These are phyloP conservation scores for Heteromurus nitidus DNA, from an alignment of 2,888 invertebrate genomes.

Conservation along the genomic window DNA sequence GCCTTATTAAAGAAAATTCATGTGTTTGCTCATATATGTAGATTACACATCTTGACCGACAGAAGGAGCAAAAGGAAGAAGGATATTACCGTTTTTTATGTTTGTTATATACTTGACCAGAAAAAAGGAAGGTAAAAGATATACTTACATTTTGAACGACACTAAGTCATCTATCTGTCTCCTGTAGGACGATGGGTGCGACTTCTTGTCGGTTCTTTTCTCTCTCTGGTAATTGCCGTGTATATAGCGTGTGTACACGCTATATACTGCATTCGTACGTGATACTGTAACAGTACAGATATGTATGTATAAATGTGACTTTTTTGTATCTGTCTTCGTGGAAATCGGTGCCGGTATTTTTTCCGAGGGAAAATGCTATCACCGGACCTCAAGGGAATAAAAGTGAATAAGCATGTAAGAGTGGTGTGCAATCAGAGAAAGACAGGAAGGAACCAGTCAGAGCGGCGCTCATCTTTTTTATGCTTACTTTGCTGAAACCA, in stretches of 20 bases:
- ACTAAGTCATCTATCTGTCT: slow-evolving; percentile 59
- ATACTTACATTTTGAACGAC: slow-evolving; percentile 22
- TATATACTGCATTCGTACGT: background rate
- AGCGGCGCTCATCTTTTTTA: too few relatives aligned
- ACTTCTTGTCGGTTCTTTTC: slow-evolving; percentile 53
- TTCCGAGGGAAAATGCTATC: background rate
- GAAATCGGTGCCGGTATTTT: background rate
- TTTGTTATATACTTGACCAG: slow-evolving; percentile 42
- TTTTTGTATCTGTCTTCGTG: background rate
- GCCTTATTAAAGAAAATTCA: slow-evolving; percentile 27
- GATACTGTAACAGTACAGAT: too few relatives aligned
- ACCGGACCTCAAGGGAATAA: too few relatives aligned
- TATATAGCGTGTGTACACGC: background rate
- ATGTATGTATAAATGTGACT: background rate
- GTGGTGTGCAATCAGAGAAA: slow-evolving; percentile 36
- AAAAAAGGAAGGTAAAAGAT: slow-evolving; percentile 19
- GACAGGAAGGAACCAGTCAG: slow-evolving; percentile 61
- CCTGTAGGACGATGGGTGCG: slow-evolving; percentile 45
- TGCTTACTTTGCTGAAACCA: too few relatives aligned
- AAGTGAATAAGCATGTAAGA: background rate
- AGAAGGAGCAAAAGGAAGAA: background rate
- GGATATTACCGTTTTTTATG: slow-evolving; percentile 52
- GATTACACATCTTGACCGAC: slow-evolving; percentile 10
- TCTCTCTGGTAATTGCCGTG: slow-evolving; percentile 26
- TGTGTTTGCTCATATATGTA: slow-evolving; percentile 13